Evolutionary conservation across 2,888 invertebrate species (phyloP).

Genomic region (Pterostichus niger): DNA sequence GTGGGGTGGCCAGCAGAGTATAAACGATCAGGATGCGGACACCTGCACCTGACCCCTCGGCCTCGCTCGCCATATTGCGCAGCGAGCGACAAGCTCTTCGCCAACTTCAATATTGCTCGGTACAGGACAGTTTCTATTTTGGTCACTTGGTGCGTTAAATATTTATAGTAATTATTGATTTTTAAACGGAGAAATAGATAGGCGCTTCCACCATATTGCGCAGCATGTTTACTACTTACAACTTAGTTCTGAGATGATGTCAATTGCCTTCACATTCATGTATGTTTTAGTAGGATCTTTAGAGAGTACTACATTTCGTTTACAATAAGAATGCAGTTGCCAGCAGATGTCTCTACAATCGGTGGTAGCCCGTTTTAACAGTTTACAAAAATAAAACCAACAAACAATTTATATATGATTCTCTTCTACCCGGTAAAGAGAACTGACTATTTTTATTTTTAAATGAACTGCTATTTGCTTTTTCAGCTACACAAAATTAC

Average conservation of each 20-base stretch:
- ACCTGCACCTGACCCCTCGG: constrained; percentile 35
- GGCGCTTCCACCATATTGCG: constrained; percentile 25
- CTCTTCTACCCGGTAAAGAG: too few species aligned
- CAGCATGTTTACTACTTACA: constrained; percentile 16
- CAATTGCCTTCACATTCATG: constrained; percentile 21
- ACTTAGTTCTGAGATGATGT: constrained; percentile 4
- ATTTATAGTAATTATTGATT: constrained; percentile 47
- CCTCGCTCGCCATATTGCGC: constrained; percentile 31
- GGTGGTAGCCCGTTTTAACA: too few species aligned
- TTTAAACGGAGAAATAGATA: constrained; percentile 41
- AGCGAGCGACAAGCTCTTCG: constrained; percentile 16
- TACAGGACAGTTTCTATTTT: constrained; percentile 21
- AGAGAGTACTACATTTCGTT: background rate
- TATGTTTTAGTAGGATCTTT: background rate
- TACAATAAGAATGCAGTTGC: too few species aligned
- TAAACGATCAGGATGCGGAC: constrained; percentile 14
- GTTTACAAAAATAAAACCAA: too few species aligned
- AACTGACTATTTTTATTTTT: too few species aligned
- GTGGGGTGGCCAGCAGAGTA: constrained; percentile 12
- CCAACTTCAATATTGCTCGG: constrained; percentile 38
- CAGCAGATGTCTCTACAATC: too few species aligned
- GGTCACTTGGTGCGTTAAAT: constrained; percentile 40
- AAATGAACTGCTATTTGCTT: too few species aligned
- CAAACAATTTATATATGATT: too few species aligned
- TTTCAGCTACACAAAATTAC: too few species aligned